Evolutionary conservation across 2,797 vertebrate genomes (phyloP).

Genomic region (Phaenicophaeus curvirostris): DNA sequence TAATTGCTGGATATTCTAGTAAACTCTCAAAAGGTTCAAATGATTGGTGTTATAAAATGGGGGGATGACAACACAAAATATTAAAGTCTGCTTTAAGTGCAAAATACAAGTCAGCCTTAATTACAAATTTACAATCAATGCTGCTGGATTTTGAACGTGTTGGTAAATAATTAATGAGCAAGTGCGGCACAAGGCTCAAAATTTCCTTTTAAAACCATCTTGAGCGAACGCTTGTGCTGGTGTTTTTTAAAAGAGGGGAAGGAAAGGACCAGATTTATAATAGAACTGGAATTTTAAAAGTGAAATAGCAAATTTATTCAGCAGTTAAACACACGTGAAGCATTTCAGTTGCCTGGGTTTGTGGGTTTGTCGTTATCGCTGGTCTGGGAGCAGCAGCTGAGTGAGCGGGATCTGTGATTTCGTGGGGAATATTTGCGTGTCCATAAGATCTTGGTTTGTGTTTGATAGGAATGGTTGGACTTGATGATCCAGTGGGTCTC

Average conservation of each 20-base stretch:
- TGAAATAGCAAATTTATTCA: accelerated
- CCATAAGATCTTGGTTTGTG: neutral
- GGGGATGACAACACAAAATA: neutral
- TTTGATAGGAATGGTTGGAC: too few species aligned
- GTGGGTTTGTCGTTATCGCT: neutral
- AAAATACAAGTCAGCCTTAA: neutral
- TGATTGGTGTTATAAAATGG: neutral
- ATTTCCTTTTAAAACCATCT: neutral
- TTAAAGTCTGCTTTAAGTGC: neutral
- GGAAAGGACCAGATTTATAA: neutral
- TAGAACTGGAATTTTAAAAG: neutral
- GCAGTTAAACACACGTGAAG: neutral
- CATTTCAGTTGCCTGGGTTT: neutral
- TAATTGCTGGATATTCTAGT: neutral
- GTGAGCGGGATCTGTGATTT: neutral
- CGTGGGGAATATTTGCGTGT: neutral
- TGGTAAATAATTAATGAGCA: neutral
- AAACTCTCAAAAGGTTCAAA: neutral
- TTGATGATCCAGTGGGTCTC: too few species aligned
- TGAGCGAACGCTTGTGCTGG: accelerated
- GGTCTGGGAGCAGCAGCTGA: neutral
- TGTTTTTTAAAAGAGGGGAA: neutral
- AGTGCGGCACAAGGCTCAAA: neutral
- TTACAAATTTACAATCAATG: neutral
- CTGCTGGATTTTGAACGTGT: neutral